These are phyloP conservation scores for Drosophila borealis DNA, from an alignment of 2,888 invertebrate species.

Conservation along the genomic window DNA sequence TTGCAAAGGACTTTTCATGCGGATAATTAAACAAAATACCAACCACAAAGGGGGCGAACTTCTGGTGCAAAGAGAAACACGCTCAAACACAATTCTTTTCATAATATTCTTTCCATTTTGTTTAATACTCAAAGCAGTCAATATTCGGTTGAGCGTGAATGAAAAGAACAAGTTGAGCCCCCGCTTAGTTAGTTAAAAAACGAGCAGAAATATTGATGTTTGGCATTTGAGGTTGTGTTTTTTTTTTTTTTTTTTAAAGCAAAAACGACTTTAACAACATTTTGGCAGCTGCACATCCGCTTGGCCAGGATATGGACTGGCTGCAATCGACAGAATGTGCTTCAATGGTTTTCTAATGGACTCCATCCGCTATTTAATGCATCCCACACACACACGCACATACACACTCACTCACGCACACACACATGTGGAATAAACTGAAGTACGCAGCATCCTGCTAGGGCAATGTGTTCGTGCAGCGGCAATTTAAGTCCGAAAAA, in stretches of 20 bases:
- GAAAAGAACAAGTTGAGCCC: constrained; percentile 13
- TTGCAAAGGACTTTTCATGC: constrained; percentile 71
- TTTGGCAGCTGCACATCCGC: constrained; percentile 70
- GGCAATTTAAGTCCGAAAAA: constrained; percentile 76
- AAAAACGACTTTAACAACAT: constrained; percentile 44
- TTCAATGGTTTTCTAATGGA: constrained; percentile 80
- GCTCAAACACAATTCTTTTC: constrained; percentile 38
- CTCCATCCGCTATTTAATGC: constrained; percentile 79
- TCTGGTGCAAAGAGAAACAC: constrained; percentile 25
- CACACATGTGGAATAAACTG: constrained; percentile 21
- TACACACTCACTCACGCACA: not conserved
- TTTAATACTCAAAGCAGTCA: constrained; percentile 49
- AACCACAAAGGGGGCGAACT: constrained; percentile 47
- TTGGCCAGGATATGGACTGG: constrained; percentile 62
- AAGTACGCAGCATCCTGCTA: constrained; percentile 34
- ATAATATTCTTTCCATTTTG: constrained; percentile 48
- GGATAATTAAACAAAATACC: constrained; percentile 78
- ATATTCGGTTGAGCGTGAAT: constrained; percentile 36
- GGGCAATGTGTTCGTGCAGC: constrained; percentile 51
- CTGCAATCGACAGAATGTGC: constrained; percentile 81
- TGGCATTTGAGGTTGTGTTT: constrained; percentile 3
- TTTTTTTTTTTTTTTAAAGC: constrained; percentile 30
- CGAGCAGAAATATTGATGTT: not conserved
- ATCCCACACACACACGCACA: constrained; percentile 30
- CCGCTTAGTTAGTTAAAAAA: constrained; percentile 7